phyloP scores from a whole-genome alignment of 1,140 invertebrate species.

The Xylocopa sonorina region DNA sequence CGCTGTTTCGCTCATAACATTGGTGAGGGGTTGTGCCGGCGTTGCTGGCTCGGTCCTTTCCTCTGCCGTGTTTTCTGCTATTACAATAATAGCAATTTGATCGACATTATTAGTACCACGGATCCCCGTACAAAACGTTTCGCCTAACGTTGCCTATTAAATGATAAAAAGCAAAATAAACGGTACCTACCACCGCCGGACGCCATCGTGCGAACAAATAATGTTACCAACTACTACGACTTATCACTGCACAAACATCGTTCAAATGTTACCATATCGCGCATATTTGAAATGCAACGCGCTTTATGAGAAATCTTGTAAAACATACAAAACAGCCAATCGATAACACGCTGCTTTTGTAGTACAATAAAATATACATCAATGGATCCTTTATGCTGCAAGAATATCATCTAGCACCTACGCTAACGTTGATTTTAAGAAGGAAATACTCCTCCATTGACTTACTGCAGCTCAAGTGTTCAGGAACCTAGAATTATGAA shows the following conservation, averaged over 20 bases:
- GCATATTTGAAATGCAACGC: no score
- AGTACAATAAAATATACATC: background rate
- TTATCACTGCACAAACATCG: slow-evolving; percentile 30
- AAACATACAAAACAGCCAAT: background rate
- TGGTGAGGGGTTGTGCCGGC: slow-evolving; percentile 65
- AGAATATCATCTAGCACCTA: no score
- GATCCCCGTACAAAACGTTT: background rate
- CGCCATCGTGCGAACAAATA: slow-evolving; percentile 71
- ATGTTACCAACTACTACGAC: slow-evolving; percentile 51
- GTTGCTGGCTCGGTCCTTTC: slow-evolving; percentile 65
- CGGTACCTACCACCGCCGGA: slow-evolving; percentile 69
- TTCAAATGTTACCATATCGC: slow-evolving; percentile 40
- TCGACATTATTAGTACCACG: slow-evolving; percentile 5
- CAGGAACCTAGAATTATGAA: background rate
- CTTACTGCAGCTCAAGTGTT: background rate
- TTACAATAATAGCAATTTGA: slow-evolving; percentile 28
- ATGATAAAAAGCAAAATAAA: slow-evolving; percentile 57
- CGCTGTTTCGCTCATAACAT: slow-evolving; percentile 73
- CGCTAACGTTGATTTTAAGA: background rate
- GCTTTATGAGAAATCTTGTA: background rate
- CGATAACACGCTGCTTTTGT: background rate
- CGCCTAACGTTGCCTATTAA: slow-evolving; percentile 31
- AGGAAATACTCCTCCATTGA: background rate
- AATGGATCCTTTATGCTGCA: background rate
- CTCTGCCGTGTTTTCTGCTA: slow-evolving; percentile 64